These are phyloP conservation scores for Lypha dubia DNA, from an alignment of 2,888 invertebrate species.

Conservation along the genomic window DNA sequence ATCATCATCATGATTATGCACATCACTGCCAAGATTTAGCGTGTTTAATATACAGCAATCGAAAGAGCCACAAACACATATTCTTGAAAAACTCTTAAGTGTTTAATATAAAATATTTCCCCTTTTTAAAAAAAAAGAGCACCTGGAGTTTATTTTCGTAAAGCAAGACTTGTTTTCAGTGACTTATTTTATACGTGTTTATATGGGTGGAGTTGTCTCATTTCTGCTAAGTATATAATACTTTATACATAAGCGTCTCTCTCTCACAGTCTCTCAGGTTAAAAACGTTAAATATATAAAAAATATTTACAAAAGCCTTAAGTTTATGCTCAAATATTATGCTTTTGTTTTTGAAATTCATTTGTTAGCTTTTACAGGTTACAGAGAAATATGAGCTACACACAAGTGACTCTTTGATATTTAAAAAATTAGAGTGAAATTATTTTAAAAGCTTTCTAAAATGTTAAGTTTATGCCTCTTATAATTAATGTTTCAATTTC, in stretches of 20 bases:
- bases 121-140: conserved; percentile 54
- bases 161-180: neutral
- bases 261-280: too few species aligned
- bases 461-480: too few species aligned
- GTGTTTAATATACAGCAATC: conserved; percentile 25
- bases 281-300: neutral
- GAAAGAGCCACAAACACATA: neutral
- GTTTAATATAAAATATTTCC: conserved; percentile 43
- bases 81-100: conserved; percentile 43
- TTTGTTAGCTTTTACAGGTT: conserved; percentile 55
- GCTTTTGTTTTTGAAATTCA: conserved; percentile 17
- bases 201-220: conserved; percentile 74
- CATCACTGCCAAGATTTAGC: conserved; percentile 58
- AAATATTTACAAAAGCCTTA: conserved; percentile 29
- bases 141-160: conserved; percentile 46
- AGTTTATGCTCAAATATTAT: conserved; percentile 24
- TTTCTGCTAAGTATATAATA: conserved; percentile 48
- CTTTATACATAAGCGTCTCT: conserved; percentile 18
- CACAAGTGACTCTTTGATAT: conserved; percentile 50
- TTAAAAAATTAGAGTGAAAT: conserved; percentile 18
- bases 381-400: conserved; percentile 28
- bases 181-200: conserved; percentile 9
- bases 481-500: conserved; percentile 72
- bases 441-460: conserved; percentile 24
- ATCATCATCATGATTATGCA: conserved; percentile 32